Conservation (phyloP, 2,113 vertebrate genomes). For the Mormyrus lacerda region DNA sequence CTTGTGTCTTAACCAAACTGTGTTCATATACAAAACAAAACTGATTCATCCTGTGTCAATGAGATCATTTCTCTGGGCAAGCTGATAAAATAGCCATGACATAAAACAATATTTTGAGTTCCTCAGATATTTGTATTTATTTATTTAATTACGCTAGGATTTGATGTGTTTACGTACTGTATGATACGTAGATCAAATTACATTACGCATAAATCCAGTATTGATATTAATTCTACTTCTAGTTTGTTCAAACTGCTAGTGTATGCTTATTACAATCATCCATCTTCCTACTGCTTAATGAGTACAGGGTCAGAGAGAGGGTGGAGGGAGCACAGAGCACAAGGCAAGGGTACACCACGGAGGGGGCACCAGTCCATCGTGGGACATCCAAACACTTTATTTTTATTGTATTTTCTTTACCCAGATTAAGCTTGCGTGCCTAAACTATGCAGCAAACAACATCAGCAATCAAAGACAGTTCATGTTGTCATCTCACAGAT, state of each 20-base stretch:
- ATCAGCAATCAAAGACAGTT: neutral
- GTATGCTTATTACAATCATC: neutral
- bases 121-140: neutral
- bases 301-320: neutral
- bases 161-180: neutral
- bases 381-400: neutral
- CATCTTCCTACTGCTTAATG: neutral
- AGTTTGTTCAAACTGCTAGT: neutral
- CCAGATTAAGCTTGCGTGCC: neutral
- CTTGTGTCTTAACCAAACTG: constrained; percentile 61
- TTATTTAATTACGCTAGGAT: neutral
- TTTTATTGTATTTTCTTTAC: neutral
- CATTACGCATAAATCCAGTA: neutral
- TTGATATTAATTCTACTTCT: neutral
- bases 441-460: neutral
- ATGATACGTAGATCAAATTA: neutral
- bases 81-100: neutral
- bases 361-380: neutral
- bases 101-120: neutral
- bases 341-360: neutral
- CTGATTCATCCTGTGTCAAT: neutral
- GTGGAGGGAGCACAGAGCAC: neutral
- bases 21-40: neutral
- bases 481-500: neutral
- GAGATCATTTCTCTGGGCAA: neutral